Percentiles rank a stretch among this genome's conserved stretches.
Evolutionary conservation across 2,888 invertebrate genomes (phyloP).

Genomic region (Volucella inflata): DNA sequence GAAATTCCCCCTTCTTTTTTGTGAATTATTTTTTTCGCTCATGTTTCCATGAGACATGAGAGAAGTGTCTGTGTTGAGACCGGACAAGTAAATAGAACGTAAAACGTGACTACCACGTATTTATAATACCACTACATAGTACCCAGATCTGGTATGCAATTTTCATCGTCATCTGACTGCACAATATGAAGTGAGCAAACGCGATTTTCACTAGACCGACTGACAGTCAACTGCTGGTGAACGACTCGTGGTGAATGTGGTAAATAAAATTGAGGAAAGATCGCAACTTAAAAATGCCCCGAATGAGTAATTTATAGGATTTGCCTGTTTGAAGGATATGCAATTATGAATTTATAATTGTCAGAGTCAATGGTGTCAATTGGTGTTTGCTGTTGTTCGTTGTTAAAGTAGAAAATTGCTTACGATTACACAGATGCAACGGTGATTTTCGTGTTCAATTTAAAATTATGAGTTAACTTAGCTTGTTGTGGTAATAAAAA

Average conservation of each 20-base stretch:
- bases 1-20: conserved; percentile 43
- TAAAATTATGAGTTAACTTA: no score
- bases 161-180: conserved; percentile 36
- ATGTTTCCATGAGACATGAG: conserved; percentile 3
- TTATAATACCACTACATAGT: no score
- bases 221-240: not conserved
- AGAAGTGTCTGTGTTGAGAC: not conserved
- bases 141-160: conserved; percentile 34
- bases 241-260: not conserved
- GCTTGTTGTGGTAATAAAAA: no score
- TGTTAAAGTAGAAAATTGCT: no score
- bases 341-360: conserved; percentile 35
- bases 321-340: conserved; percentile 26
- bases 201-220: no score
- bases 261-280: conserved; percentile 1
- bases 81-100: conserved; percentile 22
- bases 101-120: conserved; percentile 39
- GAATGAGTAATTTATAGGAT: conserved; percentile 28
- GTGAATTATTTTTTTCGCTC: conserved; percentile 20
- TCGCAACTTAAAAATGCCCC: conserved; percentile 6
- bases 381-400: not conserved
- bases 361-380: not conserved
- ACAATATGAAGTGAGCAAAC: conserved; percentile 11
- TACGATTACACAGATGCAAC: no score
- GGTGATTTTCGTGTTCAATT: no score